Conservation (phyloP, 2,113 vertebrate species). For the Chamaetylas fuelleborni region DNA sequence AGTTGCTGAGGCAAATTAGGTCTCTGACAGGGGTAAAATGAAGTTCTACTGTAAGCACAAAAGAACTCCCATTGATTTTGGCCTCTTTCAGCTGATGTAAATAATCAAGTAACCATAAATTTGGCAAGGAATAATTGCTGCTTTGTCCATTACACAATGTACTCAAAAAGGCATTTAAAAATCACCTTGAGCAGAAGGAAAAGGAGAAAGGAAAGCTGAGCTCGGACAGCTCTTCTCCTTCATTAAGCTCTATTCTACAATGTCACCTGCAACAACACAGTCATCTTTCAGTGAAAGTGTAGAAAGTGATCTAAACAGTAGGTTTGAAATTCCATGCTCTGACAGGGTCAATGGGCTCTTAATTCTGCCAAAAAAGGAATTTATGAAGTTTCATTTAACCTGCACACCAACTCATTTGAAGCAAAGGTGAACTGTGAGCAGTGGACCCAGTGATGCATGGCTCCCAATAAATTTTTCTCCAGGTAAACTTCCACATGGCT, state of each 20-base stretch:
- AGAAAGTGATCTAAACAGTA: neutral
- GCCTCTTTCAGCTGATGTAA: conserved; percentile 30
- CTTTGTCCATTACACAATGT: neutral
- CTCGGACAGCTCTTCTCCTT: neutral
- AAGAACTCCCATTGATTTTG: conserved; percentile 39
- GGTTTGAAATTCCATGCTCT: neutral
- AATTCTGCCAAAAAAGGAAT: neutral
- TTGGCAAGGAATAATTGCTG: conserved; percentile 41
- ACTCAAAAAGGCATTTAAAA: conserved; percentile 50
- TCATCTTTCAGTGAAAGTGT: neutral
- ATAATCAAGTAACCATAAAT: conserved; percentile 56
- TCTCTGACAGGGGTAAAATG: conserved; percentile 42
- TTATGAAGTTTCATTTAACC: conserved; percentile 6
- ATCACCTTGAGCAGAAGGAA: conserved; percentile 37
- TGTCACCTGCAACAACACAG: neutral
- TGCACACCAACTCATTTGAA: neutral
- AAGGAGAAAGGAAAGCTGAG: neutral
- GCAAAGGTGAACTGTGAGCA: neutral
- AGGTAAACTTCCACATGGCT: neutral
- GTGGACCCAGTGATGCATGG: neutral
- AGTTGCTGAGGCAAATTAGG: conserved; percentile 11
- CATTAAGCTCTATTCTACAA: neutral
- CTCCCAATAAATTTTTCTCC: neutral
- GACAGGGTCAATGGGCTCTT: neutral
- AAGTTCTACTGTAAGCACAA: conserved; percentile 29